Base-by-base conservation (phyloP, 2,888 invertebrate genomes). In the Baccha elongata region DNA sequence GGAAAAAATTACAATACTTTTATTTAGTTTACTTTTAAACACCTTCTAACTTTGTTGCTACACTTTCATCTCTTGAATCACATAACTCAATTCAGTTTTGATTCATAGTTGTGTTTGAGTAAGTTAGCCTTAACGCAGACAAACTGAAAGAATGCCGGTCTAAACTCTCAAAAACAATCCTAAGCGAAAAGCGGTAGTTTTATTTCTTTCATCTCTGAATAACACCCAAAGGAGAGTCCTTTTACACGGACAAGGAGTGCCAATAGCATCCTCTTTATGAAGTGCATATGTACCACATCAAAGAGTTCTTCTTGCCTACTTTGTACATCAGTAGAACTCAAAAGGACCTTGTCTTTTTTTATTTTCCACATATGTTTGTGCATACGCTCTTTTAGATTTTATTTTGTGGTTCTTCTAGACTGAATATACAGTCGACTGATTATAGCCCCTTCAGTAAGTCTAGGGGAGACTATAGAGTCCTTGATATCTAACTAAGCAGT, bases 401-500 rank as follows among this genome's bases (percentile, higher is more conserved):
- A 44, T 67, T 67, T 55, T 78, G 78, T 44, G 69, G 40, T 64
- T 74, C 55, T 64, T 64, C 42, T 58, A 62, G 52, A 52, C 58
- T 52, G 17, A n/a, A n/a, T 44, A 37, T 17, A 62, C 52, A 76
- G 21, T 76, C 67, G 76, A 72, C 76, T 83, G 83, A 76, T 83
- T 76, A 83, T 71, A 72, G 64, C 78, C 76, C 72, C 48, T 75
- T 50, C 11, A 75, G 48, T 32, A 17, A 42, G 58, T 60, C 42
- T 60, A 53, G 69, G 71, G 50, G 65, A 62, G 72, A 58, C 74
- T 69, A n/a, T n/a, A 69, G 69, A 74, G 74, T 74, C 69, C 80
- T 81, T 75, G 46, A 83, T 72, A 48, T 58, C 71, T 60, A 76
- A 76, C 81, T 76, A 83, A 52, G 53, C 80, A 71, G 15, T 40